Evolutionary conservation across 2,888 invertebrate species (phyloP).

Genomic region (Lithophane ornitopus): DNA sequence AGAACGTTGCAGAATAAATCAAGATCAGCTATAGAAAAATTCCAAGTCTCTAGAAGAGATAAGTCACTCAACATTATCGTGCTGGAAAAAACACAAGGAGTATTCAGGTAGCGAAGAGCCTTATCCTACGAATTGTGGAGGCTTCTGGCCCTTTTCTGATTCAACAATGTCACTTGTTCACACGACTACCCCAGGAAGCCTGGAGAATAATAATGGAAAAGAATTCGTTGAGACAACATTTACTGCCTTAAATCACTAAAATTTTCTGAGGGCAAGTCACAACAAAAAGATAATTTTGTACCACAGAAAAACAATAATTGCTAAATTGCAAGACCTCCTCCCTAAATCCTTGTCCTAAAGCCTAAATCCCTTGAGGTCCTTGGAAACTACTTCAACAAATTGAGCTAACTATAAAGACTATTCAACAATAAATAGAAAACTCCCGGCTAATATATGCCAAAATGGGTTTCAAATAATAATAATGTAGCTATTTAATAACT

Average conservation of each 20-base stretch:
- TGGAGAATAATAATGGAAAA: constrained; percentile 39
- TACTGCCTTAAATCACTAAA: constrained; percentile 14
- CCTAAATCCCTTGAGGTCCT: too few species aligned
- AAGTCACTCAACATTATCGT: constrained; percentile 37
- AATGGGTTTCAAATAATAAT: constrained; percentile 15
- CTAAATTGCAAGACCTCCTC: background rate
- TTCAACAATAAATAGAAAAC: background rate
- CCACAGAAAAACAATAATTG: background rate
- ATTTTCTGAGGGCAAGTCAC: constrained; percentile 13
- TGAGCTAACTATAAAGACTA: background rate
- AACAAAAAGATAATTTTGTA: background rate
- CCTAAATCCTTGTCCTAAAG: too few species aligned
- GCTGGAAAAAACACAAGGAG: constrained; percentile 49
- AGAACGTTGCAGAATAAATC: background rate
- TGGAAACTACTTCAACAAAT: constrained; percentile 9
- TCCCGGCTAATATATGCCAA: background rate
- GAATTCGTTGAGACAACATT: constrained; percentile 30
- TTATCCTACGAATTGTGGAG: constrained; percentile 53
- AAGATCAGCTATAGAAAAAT: constrained; percentile 1
- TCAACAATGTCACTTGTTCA: constrained; percentile 58
- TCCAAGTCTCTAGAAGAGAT: constrained; percentile 25
- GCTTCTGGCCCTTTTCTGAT: constrained; percentile 44
- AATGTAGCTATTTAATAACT: constrained; percentile 8
- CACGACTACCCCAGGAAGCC: constrained; percentile 20
- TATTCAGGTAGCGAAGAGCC: constrained; percentile 57